These are phyloP conservation scores for Arremon aurantiirostris DNA, from an alignment of 2,797 vertebrate genomes.

Conservation along the genomic window DNA sequence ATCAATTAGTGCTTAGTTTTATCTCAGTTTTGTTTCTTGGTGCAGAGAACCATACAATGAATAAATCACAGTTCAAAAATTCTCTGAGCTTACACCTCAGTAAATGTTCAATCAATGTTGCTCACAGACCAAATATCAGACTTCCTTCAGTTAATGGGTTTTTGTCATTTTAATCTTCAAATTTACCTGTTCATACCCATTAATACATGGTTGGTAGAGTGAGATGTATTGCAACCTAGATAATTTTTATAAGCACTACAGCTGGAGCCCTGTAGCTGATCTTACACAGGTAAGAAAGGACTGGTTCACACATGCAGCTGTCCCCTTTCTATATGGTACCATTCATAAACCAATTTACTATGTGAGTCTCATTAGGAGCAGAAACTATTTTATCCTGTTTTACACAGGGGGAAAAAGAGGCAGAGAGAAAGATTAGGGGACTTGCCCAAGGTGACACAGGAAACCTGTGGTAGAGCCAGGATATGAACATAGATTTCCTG, in stretches of 20 bases:
- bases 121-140: neutral
- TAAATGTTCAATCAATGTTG: neutral
- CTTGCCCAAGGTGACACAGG: slow-evolving; percentile 43
- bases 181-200: neutral
- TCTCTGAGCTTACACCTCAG: neutral
- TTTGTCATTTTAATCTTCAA: neutral
- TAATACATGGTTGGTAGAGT: neutral
- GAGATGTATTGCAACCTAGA: neutral
- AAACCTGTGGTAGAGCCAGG: slow-evolving; percentile 57
- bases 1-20: neutral
- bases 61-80: neutral
- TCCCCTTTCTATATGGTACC: neutral
- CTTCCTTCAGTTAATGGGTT: neutral
- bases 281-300: neutral
- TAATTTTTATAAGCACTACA: neutral
- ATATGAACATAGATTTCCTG: slow-evolving; percentile 64
- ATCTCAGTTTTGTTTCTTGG: neutral
- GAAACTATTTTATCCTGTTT: neutral
- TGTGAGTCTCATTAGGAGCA: neutral
- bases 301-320: neutral
- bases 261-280: neutral
- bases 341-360: neutral
- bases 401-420: neutral
- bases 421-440: neutral
- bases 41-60: neutral